phyloP scores from a whole-genome alignment of 2,797 vertebrate genomes.

The Paratrypauchen microcephalus region DNA sequence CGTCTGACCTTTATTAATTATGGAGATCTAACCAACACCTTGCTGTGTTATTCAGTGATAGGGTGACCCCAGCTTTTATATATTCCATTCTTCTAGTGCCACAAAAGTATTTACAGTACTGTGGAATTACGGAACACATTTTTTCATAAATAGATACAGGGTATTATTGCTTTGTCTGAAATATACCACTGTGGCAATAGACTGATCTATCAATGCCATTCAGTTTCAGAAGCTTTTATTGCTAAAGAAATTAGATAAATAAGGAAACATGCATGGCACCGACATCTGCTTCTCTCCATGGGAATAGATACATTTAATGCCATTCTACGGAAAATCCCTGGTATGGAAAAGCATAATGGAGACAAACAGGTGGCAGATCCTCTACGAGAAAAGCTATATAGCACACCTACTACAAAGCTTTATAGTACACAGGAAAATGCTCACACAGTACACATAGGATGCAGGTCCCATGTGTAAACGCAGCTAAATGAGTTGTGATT shows the following conservation, averaged over 20 bases:
- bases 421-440: not conserved
- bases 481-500: constrained; percentile 62
- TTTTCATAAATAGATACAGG: not conserved
- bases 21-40: constrained; percentile 74
- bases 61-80: constrained; percentile 35
- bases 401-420: not conserved
- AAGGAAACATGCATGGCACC: too few species aligned
- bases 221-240: not conserved
- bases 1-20: constrained; percentile 90
- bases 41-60: constrained; percentile 44
- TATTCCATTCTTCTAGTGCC: not conserved
- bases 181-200: not conserved
- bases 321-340: not conserved
- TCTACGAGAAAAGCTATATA: not conserved
- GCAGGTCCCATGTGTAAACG: constrained; percentile 37
- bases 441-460: constrained; percentile 16
- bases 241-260: not conserved
- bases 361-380: too few species aligned
- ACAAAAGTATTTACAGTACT: not conserved
- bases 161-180: not conserved
- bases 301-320: not conserved
- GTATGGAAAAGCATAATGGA: too few species aligned
- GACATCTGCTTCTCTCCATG: too few species aligned
- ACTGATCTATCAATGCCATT: not conserved
- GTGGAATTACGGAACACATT: not conserved